Conservation (phyloP, 2,113 vertebrate species). For the Xiphophorus couchianus region DNA sequence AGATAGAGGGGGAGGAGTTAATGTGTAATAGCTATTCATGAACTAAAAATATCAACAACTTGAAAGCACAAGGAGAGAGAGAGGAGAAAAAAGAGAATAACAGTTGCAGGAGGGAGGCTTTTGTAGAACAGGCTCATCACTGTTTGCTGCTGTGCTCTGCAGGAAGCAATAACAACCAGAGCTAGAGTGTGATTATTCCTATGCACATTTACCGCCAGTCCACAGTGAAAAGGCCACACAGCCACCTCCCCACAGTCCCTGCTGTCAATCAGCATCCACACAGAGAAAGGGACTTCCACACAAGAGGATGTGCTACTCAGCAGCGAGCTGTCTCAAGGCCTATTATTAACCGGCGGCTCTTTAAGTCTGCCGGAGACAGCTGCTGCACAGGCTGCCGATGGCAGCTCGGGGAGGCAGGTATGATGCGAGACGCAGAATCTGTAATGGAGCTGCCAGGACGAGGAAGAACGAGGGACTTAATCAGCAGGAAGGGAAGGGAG, state of each 20-base stretch:
- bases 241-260: slow-evolving; percentile 57
- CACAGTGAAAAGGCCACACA: slow-evolving; percentile 58
- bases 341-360: slow-evolving; percentile 64
- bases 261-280: slow-evolving; percentile 63
- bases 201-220: slow-evolving; percentile 53
- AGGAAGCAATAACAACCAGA: slow-evolving; percentile 60
- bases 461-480: slow-evolving; percentile 30
- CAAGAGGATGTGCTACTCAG: slow-evolving; percentile 49
- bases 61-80: slow-evolving; percentile 22
- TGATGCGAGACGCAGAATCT: slow-evolving; percentile 42
- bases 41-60: slow-evolving; percentile 5
- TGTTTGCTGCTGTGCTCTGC: slow-evolving; percentile 48
- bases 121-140: slow-evolving; percentile 38
- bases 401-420: slow-evolving; percentile 46
- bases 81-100: not conserved
- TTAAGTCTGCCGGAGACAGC: slow-evolving; percentile 41
- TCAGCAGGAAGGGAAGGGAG: slow-evolving; percentile 18
- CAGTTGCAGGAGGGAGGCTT: not conserved
- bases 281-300: slow-evolving; percentile 57
- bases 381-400: slow-evolving; percentile 35
- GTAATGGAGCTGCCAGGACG: slow-evolving; percentile 48
- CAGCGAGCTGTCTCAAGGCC: slow-evolving; percentile 63
- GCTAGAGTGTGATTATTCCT: slow-evolving; percentile 56
- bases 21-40: slow-evolving; percentile 37
- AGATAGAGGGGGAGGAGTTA: slow-evolving; percentile 41